These are phyloP conservation scores for Drosophila pegasa DNA, from an alignment of 2,888 invertebrate genomes.

Conservation along the genomic window DNA sequence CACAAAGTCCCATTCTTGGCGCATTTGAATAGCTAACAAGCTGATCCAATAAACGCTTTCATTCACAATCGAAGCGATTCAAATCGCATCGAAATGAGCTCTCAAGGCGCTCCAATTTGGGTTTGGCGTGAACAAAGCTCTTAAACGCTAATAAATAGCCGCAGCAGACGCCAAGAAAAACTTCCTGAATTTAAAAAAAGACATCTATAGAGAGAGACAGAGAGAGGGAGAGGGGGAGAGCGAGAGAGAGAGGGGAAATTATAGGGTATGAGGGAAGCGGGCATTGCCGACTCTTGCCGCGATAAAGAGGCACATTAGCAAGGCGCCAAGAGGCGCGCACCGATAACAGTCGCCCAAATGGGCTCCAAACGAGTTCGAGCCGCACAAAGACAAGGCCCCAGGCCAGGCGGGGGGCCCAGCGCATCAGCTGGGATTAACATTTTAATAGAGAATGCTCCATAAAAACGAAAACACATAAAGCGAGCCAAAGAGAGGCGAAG, in stretches of 20 bases:
- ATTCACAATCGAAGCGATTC: constrained; percentile 41
- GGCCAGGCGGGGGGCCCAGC: constrained; percentile 37
- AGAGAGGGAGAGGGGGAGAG: background rate
- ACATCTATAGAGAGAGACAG: constrained; percentile 3
- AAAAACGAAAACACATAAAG: constrained; percentile 67
- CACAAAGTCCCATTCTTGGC: constrained; percentile 20
- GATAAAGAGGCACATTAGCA: constrained; percentile 76
- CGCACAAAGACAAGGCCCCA: constrained; percentile 45
- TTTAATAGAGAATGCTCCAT: constrained; percentile 70
- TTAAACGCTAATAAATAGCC: constrained; percentile 74
- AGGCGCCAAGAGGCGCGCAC: constrained; percentile 73
- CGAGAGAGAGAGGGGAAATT: constrained; percentile 9
- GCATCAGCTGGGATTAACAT: constrained; percentile 62
- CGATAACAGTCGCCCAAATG: constrained; percentile 63
- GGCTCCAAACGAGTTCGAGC: constrained; percentile 56
- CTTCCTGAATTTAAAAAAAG: constrained; percentile 69
- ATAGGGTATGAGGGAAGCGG: constrained; percentile 11
- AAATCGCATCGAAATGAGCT: constrained; percentile 4
- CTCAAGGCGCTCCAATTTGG: constrained; percentile 29
- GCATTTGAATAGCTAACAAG: constrained; percentile 45
- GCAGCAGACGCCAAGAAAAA: constrained; percentile 55
- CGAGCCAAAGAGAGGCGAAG: constrained; percentile 51
- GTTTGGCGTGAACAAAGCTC: constrained; percentile 72
- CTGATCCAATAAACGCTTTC: constrained; percentile 39
- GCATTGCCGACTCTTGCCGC: constrained; percentile 13